Conservation (phyloP, 1,140 invertebrate genomes). For the Globodera ellingtonae region DNA sequence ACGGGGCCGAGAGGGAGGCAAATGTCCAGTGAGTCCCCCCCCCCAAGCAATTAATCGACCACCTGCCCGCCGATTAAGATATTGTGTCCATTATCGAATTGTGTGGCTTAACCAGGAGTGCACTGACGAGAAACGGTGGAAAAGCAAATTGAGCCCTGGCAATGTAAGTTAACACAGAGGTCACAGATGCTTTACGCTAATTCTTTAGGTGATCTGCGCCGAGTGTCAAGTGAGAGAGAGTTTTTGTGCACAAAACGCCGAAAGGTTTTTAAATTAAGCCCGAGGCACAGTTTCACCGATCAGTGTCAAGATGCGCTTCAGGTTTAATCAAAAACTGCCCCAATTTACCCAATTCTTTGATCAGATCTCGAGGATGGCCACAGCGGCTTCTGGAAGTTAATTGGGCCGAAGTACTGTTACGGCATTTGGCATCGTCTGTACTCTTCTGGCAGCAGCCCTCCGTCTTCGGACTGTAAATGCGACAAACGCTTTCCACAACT, state of each 20-base stretch:
- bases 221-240: slow-evolving; percentile 18
- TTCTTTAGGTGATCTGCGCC: slow-evolving; percentile 11
- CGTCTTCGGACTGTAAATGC: slow-evolving; percentile 8
- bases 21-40: neutral
- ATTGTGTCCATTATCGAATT: slow-evolving; percentile 28
- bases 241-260: neutral
- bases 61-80: neutral
- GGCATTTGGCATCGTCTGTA: slow-evolving; percentile 49
- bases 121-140: slow-evolving; percentile 16
- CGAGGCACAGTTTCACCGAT: slow-evolving; percentile 23
- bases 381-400: slow-evolving; percentile 53
- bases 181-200: neutral
- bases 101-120: slow-evolving; percentile 19
- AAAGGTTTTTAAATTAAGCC: neutral
- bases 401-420: slow-evolving; percentile 52
- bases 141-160: neutral
- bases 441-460: neutral
- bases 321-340: neutral
- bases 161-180: neutral
- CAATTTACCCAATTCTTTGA: neutral
- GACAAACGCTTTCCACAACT: slow-evolving; percentile 1
- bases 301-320: slow-evolving; percentile 16
- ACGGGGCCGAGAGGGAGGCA: neutral
- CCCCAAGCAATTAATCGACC: neutral
- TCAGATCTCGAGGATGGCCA: slow-evolving; percentile 54